Percentiles rank a stretch among this genome's conserved stretches.
Conservation (phyloP, 2,888 invertebrate genomes). For the Drosophila incognita region DNA sequence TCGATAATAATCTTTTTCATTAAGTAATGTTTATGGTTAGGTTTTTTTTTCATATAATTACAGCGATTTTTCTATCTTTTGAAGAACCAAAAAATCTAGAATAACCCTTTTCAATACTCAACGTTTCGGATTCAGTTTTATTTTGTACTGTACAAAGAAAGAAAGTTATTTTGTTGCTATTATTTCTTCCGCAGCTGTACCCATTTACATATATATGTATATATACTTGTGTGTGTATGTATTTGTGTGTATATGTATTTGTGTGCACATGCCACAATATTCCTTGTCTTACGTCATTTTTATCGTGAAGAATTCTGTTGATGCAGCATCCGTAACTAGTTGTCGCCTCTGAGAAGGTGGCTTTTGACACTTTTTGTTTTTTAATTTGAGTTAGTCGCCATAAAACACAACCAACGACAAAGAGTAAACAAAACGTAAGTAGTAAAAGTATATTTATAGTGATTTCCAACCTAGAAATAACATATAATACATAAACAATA, state of each 20-base stretch:
- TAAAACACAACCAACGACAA: background rate
- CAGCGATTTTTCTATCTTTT: background rate
- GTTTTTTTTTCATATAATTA: background rate
- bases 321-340: background rate
- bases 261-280: slow-evolving; percentile 10
- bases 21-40: background rate
- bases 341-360: background rate
- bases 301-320: slow-evolving; percentile 31
- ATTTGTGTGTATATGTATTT: background rate
- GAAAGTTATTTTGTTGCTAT: background rate
- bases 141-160: rapidly evolving
- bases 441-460: background rate
- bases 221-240: background rate
- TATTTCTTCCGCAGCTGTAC: background rate
- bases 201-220: background rate
- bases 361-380: background rate
- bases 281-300: slow-evolving; percentile 50
- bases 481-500: background rate
- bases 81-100: background rate
- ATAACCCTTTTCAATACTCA: background rate
- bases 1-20: background rate
- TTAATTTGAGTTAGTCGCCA: background rate
- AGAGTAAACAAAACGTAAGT: background rate
- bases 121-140: background rate
- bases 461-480: background rate